Percentiles rank a stretch among this genome's conserved stretches.
phyloP scores from a whole-genome alignment of 2,888 invertebrate species.

The Diabrotica balteata region DNA sequence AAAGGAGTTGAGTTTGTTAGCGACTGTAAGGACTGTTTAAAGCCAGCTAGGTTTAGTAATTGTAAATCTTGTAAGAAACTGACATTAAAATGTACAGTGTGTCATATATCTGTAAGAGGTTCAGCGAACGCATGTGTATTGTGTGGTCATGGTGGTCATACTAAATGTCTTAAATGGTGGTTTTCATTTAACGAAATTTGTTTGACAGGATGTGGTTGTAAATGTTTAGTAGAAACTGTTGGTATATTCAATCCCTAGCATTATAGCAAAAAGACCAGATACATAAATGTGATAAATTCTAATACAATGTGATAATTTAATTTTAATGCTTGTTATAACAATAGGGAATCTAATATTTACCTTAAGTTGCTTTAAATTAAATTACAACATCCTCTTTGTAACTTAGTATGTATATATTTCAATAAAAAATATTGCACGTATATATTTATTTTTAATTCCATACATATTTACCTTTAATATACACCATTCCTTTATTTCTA shows the following conservation, averaged over 20 bases:
- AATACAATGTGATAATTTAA: slow-evolving; percentile 32
- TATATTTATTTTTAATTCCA: background rate
- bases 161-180: slow-evolving; percentile 85
- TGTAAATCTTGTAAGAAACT: slow-evolving; percentile 77
- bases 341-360: too few species aligned
- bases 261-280: slow-evolving; percentile 7
- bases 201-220: slow-evolving; percentile 92
- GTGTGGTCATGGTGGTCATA: slow-evolving; percentile 95
- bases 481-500: too few species aligned
- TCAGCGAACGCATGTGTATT: slow-evolving; percentile 84
- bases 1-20: slow-evolving; percentile 74
- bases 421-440: background rate
- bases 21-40: slow-evolving; percentile 75
- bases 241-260: slow-evolving; percentile 60
- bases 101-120: slow-evolving; percentile 85
- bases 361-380: too few species aligned
- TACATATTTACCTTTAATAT: too few species aligned
- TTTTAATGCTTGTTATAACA: too few species aligned
- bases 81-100: slow-evolving; percentile 82
- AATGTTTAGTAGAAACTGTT: slow-evolving; percentile 77
- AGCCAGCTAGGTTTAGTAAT: slow-evolving; percentile 71
- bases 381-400: too few species aligned
- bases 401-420: background rate
- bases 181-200: slow-evolving; percentile 78
- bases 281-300: slow-evolving; percentile 25